Evolutionary conservation across 2,113 vertebrate genomes (phyloP).

Genomic region (Sterna hirundo): DNA sequence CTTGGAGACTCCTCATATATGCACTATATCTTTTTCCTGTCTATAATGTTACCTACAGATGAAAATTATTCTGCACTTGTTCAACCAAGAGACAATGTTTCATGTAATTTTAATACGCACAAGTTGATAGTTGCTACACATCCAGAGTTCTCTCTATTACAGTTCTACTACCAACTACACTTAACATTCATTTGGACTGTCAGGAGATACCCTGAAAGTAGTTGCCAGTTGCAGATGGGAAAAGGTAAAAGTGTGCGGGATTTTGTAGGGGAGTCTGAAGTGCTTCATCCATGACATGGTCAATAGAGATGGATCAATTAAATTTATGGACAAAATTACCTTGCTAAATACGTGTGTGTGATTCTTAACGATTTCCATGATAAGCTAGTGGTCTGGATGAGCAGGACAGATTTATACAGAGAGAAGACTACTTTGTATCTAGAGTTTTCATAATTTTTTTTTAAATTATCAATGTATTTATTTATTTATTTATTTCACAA

Average conservation of each 20-base stretch:
- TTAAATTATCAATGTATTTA: background rate
- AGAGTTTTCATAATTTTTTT: background rate
- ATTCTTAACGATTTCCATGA: background rate
- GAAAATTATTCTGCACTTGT: background rate
- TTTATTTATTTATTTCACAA: background rate
- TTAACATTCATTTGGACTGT: background rate
- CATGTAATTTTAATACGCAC: background rate
- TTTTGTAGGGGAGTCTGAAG: background rate
- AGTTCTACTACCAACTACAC: background rate
- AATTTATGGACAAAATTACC: background rate
- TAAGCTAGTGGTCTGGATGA: background rate
- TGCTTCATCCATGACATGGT: background rate
- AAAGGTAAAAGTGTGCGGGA: background rate
- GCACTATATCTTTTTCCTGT: background rate
- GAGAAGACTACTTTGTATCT: background rate
- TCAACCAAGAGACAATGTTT: background rate
- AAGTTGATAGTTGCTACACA: background rate
- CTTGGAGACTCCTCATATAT: background rate
- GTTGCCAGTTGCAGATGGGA: background rate
- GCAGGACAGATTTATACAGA: background rate
- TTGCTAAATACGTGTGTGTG: background rate
- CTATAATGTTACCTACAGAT: background rate
- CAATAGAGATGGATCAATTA: background rate
- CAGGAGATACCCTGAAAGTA: background rate
- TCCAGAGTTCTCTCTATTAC: background rate